Percentiles rank a stretch among this genome's conserved stretches.
Conservation (phyloP, 2,888 invertebrate genomes). For the Epistrophella euchroma region DNA sequence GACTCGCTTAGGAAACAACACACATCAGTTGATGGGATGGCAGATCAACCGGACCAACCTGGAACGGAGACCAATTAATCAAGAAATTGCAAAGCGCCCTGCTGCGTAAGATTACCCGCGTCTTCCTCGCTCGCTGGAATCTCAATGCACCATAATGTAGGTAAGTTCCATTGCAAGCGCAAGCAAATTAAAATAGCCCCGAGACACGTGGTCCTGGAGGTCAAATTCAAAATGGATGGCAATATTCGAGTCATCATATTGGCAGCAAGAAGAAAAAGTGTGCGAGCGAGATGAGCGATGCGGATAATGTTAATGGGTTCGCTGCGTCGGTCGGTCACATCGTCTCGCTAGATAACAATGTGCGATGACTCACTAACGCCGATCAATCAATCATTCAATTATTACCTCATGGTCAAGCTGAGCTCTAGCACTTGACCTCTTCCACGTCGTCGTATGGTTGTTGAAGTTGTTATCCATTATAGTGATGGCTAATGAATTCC, state of each 20-base stretch:
- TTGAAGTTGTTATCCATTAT: conserved; percentile 12
- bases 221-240: conserved; percentile 70
- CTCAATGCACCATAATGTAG: conserved; percentile 33
- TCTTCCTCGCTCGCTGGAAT: neutral
- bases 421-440: conserved; percentile 62
- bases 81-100: conserved; percentile 74
- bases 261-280: conserved; percentile 9
- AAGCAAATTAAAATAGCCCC: conserved; percentile 70
- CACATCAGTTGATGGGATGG: conserved; percentile 49
- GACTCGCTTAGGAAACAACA: conserved; percentile 44
- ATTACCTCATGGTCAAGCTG: conserved; percentile 65
- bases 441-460: conserved; percentile 19
- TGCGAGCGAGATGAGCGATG: conserved; percentile 13
- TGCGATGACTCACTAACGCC: conserved; percentile 71
- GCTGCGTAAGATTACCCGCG: conserved; percentile 66
- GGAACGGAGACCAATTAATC: conserved; percentile 68
- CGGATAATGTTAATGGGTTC: conserved; percentile 67
- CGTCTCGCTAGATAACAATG: conserved; percentile 63
- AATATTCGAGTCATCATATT: conserved; percentile 65
- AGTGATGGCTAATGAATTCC: conserved; percentile 60
- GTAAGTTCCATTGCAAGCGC: conserved; percentile 24
- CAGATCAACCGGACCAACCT: conserved; percentile 59
- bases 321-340: neutral
- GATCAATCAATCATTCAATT: conserved; percentile 76
- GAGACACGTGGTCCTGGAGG: conserved; percentile 71